Conservation (phyloP, 2,888 invertebrate species). For the Caenorhabditis plicata region DNA sequence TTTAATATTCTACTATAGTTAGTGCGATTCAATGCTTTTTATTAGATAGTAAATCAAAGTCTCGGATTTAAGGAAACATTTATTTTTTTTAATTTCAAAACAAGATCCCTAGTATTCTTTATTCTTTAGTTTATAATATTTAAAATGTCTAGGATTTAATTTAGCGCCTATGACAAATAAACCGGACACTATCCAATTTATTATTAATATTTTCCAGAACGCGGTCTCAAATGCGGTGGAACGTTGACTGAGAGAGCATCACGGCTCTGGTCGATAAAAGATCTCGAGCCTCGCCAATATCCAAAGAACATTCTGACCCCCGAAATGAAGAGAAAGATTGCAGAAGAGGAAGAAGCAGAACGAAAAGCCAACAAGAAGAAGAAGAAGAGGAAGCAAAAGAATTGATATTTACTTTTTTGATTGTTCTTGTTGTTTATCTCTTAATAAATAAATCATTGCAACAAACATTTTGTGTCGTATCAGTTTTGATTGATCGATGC, state of each 20-base stretch:
- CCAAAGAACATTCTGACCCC: conserved; percentile 46
- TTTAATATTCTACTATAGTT: too few relatives aligned
- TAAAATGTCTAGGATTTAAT: not conserved
- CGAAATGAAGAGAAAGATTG: conserved; percentile 21
- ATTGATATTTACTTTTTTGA: not conserved
- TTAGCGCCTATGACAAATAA: not conserved
- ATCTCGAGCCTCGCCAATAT: conserved; percentile 37
- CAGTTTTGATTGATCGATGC: too few relatives aligned
- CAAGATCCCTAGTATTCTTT: too few relatives aligned
- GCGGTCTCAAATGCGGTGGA: conserved; percentile 70
- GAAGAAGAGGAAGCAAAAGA: conserved; percentile 6
- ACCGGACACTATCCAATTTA: too few relatives aligned
- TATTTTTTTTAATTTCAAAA: too few relatives aligned
- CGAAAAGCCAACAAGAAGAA: conserved; percentile 14
- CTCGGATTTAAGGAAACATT: too few relatives aligned
- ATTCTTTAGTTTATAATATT: too few relatives aligned
- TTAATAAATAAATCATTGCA: not conserved
- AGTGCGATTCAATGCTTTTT: too few relatives aligned
- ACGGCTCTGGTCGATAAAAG: conserved; percentile 66
- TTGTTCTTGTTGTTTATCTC: not conserved
- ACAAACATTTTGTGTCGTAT: too few relatives aligned
- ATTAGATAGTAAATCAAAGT: too few relatives aligned
- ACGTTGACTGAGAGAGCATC: conserved; percentile 68
- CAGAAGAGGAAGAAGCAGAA: conserved; percentile 15
- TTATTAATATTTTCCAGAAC: conserved; percentile 33